Conservation (phyloP, 2,797 vertebrate genomes). For the Chelonia mydas region DNA sequence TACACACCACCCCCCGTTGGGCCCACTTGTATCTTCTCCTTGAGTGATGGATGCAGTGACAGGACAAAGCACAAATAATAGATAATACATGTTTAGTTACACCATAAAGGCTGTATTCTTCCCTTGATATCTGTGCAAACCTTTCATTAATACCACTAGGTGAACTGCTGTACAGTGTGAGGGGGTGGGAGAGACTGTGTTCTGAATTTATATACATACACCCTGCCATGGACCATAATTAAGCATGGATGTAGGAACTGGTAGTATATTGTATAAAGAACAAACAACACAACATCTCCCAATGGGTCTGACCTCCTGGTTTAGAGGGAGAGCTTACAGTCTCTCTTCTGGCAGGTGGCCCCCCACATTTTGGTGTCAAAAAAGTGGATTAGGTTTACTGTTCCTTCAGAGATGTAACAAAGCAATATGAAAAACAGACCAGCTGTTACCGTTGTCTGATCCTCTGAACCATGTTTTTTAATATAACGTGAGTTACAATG, state of each 20-base stretch:
- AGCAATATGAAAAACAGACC: not conserved
- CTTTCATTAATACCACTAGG: no score
- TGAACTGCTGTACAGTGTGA: no score
- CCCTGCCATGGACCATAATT: not conserved
- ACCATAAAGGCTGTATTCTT: no score
- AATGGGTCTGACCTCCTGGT: not conserved
- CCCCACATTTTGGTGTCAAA: not conserved
- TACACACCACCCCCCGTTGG: no score
- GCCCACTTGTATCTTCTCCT: no score
- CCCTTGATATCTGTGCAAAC: no score
- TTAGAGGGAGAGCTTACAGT: not conserved
- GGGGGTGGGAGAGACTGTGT: not conserved
- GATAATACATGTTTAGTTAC: no score
- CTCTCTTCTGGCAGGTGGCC: not conserved
- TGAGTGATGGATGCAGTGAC: no score
- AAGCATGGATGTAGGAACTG: not conserved
- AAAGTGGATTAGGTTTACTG: not conserved
- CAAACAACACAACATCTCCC: not conserved
- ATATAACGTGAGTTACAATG: not conserved
- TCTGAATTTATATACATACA: not conserved
- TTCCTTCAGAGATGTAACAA: not conserved
- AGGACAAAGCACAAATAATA: no score
- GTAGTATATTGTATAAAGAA: not conserved
- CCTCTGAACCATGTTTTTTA: not conserved
- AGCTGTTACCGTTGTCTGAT: not conserved